phyloP scores from a whole-genome alignment of 1,140 invertebrate genomes.

The Drosophila lini region DNA sequence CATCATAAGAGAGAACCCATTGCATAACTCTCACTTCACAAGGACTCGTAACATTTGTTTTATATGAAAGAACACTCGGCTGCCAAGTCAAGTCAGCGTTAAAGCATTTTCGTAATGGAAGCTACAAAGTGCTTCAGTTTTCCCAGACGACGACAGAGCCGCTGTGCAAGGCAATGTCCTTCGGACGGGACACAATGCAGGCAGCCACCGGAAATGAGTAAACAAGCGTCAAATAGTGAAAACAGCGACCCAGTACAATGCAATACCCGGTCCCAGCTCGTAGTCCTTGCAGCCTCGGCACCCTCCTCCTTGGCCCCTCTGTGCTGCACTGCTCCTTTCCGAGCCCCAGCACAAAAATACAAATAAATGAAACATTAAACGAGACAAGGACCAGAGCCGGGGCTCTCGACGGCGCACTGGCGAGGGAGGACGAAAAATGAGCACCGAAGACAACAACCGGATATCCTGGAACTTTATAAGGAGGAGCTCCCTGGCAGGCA shows the following conservation, averaged over 20 bases:
- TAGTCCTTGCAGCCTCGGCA: conserved; percentile 13
- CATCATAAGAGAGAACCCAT: background rate
- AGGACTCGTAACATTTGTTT: conserved; percentile 3
- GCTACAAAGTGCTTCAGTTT: conserved; percentile 38
- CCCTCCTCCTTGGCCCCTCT: conserved; percentile 7
- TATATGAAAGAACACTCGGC: conserved; percentile 27
- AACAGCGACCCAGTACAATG: conserved; percentile 59
- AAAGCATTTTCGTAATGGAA: conserved; percentile 42
- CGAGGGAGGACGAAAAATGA: conserved; percentile 71
- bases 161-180: conserved; percentile 43
- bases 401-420: background rate
- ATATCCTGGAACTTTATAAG: conserved; percentile 83
- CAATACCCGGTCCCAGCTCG: conserved; percentile 38
- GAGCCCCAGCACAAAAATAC: conserved; percentile 47
- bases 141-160: conserved; percentile 8
- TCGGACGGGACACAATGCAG: conserved; percentile 50
- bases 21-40: background rate
- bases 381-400: conserved; percentile 45
- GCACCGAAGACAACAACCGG: conserved; percentile 80
- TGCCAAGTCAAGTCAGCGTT: conserved; percentile 24
- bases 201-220: conserved; percentile 78
- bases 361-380: conserved; percentile 81
- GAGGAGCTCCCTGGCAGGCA: conserved; percentile 43
- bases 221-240: conserved; percentile 83
- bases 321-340: conserved; percentile 17